These are phyloP conservation scores for Ennomos erosarius DNA, from an alignment of 2,888 invertebrate genomes.

Conservation along the genomic window DNA sequence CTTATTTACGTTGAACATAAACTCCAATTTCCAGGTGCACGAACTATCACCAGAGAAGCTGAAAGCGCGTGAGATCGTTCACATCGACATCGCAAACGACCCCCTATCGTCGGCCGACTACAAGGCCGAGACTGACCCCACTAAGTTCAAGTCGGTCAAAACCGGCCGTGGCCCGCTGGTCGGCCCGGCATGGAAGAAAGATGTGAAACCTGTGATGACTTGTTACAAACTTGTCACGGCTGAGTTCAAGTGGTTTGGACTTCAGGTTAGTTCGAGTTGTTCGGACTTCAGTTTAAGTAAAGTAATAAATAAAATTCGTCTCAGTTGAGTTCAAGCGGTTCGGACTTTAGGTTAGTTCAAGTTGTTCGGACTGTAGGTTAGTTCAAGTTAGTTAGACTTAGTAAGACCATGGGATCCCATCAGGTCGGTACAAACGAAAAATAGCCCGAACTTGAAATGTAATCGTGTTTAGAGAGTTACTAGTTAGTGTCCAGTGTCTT, in stretches of 20 bases:
- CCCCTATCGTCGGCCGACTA: slow-evolving; percentile 92
- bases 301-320: no score
- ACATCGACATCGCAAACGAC: slow-evolving; percentile 99
- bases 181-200: slow-evolving; percentile 91
- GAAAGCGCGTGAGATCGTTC: slow-evolving; percentile 94
- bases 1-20: no score
- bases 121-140: slow-evolving; percentile 88
- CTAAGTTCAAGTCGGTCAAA: slow-evolving; percentile 94
- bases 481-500: no score
- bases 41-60: slow-evolving; percentile 95
- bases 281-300: neutral
- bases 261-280: slow-evolving; percentile 84
- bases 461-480: no score
- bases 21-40: slow-evolving; percentile 91
- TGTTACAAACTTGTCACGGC: slow-evolving; percentile 99
- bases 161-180: slow-evolving; percentile 96
- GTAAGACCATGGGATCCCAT: no score
- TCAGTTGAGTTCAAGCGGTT: no score
- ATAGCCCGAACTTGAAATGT: no score
- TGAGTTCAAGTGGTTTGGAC: slow-evolving; percentile 99
- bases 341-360: no score
- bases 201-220: slow-evolving; percentile 96
- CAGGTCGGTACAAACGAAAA: no score
- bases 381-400: no score
- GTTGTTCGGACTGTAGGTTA: no score